A percentile compares a stretch with the other conserved stretches of the same genome.
Conservation (phyloP, 2,113 vertebrate species). For the Rutilus rutilus region DNA sequence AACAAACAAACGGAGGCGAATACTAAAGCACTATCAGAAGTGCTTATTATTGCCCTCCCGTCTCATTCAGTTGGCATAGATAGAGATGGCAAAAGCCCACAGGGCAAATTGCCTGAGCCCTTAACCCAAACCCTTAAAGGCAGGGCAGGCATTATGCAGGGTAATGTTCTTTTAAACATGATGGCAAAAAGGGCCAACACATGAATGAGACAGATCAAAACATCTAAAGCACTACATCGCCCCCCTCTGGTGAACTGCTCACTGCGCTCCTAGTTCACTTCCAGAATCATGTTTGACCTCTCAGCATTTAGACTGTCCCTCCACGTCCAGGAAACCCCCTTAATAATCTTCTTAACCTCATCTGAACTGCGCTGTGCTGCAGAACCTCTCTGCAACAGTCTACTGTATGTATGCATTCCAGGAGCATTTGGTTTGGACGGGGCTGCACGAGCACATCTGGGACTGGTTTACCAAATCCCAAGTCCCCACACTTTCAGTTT, state of each 20-base stretch:
- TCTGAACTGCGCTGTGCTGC: conserved; percentile 49
- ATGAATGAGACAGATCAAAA: not conserved
- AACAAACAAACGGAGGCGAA: conserved; percentile 60
- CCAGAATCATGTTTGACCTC: not conserved
- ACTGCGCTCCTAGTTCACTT: not conserved
- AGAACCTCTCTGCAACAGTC: conserved; percentile 36
- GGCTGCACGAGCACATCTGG: conserved; percentile 67
- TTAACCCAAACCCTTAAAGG: not conserved
- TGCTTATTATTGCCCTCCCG: not conserved
- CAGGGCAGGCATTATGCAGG: not conserved
- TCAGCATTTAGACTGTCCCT: not conserved
- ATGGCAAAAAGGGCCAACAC: not conserved
- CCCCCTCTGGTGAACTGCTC: conserved; percentile 63
- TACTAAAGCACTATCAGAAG: conserved; percentile 25
- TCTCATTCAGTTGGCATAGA: conserved; percentile 30
- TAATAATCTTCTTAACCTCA: conserved; percentile 65
- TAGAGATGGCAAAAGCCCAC: not conserved
- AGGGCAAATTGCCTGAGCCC: not conserved
- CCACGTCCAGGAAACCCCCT: conserved; percentile 41
- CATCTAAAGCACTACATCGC: conserved; percentile 64
- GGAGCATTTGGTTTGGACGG: conserved; percentile 61
- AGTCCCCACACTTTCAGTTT: conserved; percentile 55
- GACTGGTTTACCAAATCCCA: conserved; percentile 62
- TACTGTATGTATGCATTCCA: conserved; percentile 67
- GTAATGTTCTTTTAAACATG: not conserved